Percentiles rank a stretch among this genome's conserved stretches.
Evolutionary conservation across 1,140 invertebrate genomes (phyloP).

Genomic region (Scaptomyza pallida): DNA sequence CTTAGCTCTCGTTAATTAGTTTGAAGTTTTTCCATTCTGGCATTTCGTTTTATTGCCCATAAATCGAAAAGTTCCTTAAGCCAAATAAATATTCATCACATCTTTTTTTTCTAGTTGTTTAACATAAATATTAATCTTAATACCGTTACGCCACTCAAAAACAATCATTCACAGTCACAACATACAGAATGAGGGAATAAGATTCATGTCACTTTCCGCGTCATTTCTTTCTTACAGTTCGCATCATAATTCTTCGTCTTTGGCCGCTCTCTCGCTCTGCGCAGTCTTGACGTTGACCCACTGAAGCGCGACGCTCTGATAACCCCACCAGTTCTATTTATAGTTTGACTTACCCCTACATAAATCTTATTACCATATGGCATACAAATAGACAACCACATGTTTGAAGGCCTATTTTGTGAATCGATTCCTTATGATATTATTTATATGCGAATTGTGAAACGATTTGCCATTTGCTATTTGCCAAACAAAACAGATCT

Average conservation of each 20-base stretch:
- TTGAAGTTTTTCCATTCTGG: too few species aligned
- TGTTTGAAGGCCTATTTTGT: conserved; percentile 55
- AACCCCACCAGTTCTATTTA: conserved; percentile 74
- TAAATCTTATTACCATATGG: conserved; percentile 50
- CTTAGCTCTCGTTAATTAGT: too few species aligned
- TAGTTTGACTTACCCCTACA: conserved; percentile 39
- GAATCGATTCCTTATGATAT: conserved; percentile 14
- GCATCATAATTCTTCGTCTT: conserved; percentile 45
- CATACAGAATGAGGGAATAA: conserved; percentile 4
- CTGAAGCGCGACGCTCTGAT: conserved; percentile 74
- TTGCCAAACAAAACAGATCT: conserved; percentile 38
- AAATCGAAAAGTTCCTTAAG: conserved; percentile 5
- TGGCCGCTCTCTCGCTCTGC: conserved; percentile 4
- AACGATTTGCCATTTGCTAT: conserved; percentile 47
- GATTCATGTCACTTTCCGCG: conserved; percentile 39
- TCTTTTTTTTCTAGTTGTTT: too few species aligned
- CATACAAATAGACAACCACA: conserved; percentile 59
- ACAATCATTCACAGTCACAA: conserved; percentile 23
- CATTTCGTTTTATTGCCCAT: background rate
- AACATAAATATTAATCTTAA: conserved; percentile 17
- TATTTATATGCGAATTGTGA: conserved; percentile 66
- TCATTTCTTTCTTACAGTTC: conserved; percentile 34
- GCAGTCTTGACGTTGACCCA: conserved; percentile 65
- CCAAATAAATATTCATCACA: background rate
- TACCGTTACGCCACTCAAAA: conserved; percentile 15